Percentiles rank a stretch among this genome's conserved stretches.
Evolutionary conservation across 2,113 vertebrate genomes (phyloP).

Genomic region (Dasyurus viverrinus): DNA sequence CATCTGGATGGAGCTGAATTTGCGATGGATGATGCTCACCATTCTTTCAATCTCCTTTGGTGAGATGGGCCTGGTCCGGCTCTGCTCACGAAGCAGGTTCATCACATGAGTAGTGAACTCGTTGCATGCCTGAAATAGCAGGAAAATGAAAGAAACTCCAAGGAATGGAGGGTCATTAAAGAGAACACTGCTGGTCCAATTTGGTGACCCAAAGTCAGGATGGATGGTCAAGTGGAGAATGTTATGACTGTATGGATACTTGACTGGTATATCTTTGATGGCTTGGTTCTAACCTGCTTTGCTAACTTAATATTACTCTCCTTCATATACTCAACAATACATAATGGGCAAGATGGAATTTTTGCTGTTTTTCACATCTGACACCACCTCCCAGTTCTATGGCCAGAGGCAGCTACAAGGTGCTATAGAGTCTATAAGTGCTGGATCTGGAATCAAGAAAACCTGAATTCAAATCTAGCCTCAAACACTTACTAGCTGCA

Average conservation of each 20-base stretch:
- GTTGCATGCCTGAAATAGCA: slow-evolving; percentile 91
- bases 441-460: not conserved
- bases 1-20: slow-evolving; percentile 99
- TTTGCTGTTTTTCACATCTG: not conserved
- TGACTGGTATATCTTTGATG: not conserved
- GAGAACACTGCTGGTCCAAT: not conserved
- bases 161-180: slow-evolving; percentile 59
- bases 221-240: not conserved
- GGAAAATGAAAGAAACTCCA: slow-evolving; percentile 59
- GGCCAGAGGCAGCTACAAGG: not conserved
- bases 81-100: slow-evolving; percentile 98
- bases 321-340: not conserved
- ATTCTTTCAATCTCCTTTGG: slow-evolving; percentile 99
- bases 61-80: slow-evolving; percentile 96
- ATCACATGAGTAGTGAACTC: slow-evolving; percentile 99
- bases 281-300: not conserved
- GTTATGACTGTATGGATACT: not conserved
- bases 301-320: not conserved
- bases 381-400: not conserved
- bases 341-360: not conserved
- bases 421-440: not conserved
- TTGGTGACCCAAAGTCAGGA: not conserved
- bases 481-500: not conserved
- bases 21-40: slow-evolving; percentile 99
- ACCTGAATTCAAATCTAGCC: not conserved